A percentile compares a stretch with the other conserved stretches of the same genome.
Conservation (phyloP, 2,888 invertebrate genomes). For the Syrphus vitripennis region DNA sequence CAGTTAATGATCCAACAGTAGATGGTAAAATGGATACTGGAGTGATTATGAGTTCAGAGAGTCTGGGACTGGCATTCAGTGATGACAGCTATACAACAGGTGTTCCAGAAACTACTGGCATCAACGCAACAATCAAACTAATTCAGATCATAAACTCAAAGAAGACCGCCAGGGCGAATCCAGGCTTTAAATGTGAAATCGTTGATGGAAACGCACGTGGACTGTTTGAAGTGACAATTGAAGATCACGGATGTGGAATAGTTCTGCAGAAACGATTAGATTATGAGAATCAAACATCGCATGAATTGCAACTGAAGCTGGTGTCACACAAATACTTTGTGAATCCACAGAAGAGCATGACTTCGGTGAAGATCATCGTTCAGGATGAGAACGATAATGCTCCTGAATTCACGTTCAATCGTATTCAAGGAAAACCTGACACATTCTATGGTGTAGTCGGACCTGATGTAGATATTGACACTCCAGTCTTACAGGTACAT, state of each 20-base stretch:
- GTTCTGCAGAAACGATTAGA: constrained; percentile 88
- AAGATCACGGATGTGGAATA: constrained; percentile 92
- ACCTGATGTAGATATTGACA: constrained; percentile 87
- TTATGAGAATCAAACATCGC: constrained; percentile 88
- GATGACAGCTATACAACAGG: constrained; percentile 93
- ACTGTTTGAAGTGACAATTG: constrained; percentile 87
- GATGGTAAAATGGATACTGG: constrained; percentile 76
- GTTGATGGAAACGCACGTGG: constrained; percentile 86
- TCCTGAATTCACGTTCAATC: constrained; percentile 90
- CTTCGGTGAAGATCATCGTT: constrained; percentile 90
- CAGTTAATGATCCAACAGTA: constrained; percentile 81
- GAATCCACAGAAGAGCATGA: constrained; percentile 88
- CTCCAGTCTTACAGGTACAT: constrained; percentile 90
- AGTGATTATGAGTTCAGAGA: constrained; percentile 78
- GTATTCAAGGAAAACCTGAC: constrained; percentile 83
- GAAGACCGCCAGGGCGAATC: constrained; percentile 76
- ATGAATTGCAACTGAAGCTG: constrained; percentile 88
- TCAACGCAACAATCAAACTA: constrained; percentile 79
- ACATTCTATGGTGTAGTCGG: constrained; percentile 92
- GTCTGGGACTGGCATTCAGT: constrained; percentile 90
- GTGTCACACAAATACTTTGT: constrained; percentile 91
- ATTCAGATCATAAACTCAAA: constrained; percentile 81
- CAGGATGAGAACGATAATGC: constrained; percentile 94
- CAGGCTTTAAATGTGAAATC: constrained; percentile 89
- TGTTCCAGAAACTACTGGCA: constrained; percentile 85